Evolutionary conservation across 2,888 invertebrate genomes (phyloP).

Genomic region (Cremastinae sp.): DNA sequence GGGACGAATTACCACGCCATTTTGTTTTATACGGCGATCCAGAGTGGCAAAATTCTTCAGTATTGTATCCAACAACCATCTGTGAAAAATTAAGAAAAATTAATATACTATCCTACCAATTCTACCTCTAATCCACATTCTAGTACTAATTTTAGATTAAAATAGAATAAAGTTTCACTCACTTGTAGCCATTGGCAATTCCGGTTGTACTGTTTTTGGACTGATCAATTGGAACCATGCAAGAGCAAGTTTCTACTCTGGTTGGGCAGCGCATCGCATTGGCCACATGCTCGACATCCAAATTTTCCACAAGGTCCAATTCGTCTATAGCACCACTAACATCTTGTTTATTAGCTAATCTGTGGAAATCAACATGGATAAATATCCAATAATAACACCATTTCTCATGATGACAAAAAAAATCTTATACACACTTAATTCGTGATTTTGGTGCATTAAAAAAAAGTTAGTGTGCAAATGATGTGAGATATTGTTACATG

Average conservation of each 20-base stretch:
- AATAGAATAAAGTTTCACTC: constrained; percentile 41
- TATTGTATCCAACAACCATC: constrained; percentile 76
- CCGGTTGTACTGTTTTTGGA: constrained; percentile 67
- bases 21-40: constrained; percentile 70
- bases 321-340: constrained; percentile 89
- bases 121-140: not conserved
- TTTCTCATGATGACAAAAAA: constrained; percentile 15
- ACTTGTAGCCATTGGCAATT: constrained; percentile 76
- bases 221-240: constrained; percentile 64
- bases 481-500: constrained; percentile 2
- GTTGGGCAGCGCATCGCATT: constrained; percentile 90
- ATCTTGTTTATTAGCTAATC: constrained; percentile 94
- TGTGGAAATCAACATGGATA: constrained; percentile 70
- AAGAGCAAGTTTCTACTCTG: constrained; percentile 88
- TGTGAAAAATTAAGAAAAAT: constrained; percentile 56
- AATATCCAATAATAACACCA: constrained; percentile 12
- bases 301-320: constrained; percentile 88
- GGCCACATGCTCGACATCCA: constrained; percentile 88
- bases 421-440: not conserved
- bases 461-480: constrained; percentile 2
- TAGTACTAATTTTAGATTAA: not conserved
- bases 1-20: constrained; percentile 60
- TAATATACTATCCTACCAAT: not conserved
- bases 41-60: constrained; percentile 71
- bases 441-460: constrained; percentile 17